Base-by-base conservation (phyloP, 2,888 invertebrate genomes). In the Nycteola revayana region DNA sequence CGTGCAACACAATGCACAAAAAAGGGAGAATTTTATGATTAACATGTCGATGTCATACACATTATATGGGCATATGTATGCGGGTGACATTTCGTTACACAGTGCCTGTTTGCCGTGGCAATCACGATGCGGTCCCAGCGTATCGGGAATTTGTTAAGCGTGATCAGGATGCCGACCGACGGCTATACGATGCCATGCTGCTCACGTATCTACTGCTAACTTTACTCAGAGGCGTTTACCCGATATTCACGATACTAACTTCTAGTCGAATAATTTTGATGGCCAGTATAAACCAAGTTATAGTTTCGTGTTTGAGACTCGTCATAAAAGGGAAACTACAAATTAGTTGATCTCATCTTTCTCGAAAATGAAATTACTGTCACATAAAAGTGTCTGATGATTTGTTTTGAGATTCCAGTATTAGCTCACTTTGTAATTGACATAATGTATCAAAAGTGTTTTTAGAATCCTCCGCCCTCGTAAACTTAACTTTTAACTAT, bases 91-190 rank as follows among this genome's bases (percentile, higher is more conserved):
- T 56, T 53, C 47, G 60, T 53, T 54, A 51, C 5, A 51, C 5
- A 14, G 14, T 2, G 3, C 14, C 14, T 5, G 5, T 14, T 2
- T 14, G 48, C 49, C 55, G 57, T 65, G 62, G 68, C 64, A 67
- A 63, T 62, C 60, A 57, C 51, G 37, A 35, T 47, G 44, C 37
- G 52, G 61, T 56, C 47, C 49, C 49, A 49, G 30, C 49, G 61
- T 62, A 62, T 69, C 60, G 66, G 73, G 75, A 71, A 75, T 72
- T 68, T 61, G 63, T 52, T 53, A 56, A 49, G 58, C 71, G 74
- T 75, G 72, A 71, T 71, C 70, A 56, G 72, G 66, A 70, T 72
- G 61, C 47, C 42, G 43, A 45, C 37, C 36, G 32, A 29, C 28
- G 33, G 38, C 34, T 39, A 37, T 27, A 30, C 42, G 4, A 7